Evolutionary conservation across 2,797 vertebrate genomes (phyloP).

Genomic region (Distichodus sexfasciatus): DNA sequence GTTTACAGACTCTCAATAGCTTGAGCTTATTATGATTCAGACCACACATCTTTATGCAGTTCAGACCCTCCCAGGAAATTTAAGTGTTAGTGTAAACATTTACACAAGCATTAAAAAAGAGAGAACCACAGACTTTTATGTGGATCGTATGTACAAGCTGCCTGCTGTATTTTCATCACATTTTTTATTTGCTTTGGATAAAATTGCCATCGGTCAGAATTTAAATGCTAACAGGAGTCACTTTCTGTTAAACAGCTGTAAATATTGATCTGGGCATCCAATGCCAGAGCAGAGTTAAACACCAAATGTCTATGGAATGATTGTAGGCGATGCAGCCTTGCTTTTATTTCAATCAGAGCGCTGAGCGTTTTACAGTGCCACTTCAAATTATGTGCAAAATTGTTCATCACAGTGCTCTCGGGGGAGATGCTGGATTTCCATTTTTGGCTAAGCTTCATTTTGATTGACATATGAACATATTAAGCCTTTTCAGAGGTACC

Average conservation of each 20-base stretch:
- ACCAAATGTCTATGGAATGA: constrained; percentile 21
- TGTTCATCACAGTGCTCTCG: no score
- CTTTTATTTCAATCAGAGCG: constrained; percentile 28
- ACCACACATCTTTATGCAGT: background rate
- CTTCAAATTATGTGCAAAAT: constrained; percentile 7
- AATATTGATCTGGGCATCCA: background rate
- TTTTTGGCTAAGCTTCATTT: no score
- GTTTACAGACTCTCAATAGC: constrained; percentile 3
- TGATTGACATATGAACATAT: no score
- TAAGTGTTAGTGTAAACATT: constrained; percentile 11
- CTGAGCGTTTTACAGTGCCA: constrained; percentile 29
- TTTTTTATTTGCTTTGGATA: background rate
- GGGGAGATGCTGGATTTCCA: no score
- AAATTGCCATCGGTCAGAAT: background rate
- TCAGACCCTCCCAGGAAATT: background rate
- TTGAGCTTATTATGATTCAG: constrained; percentile 16
- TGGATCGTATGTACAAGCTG: background rate
- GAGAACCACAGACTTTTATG: background rate
- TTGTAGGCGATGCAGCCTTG: constrained; percentile 22
- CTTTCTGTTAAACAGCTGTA: background rate
- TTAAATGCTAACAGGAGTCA: background rate
- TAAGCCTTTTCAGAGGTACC: no score
- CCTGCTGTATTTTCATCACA: background rate
- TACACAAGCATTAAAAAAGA: background rate
- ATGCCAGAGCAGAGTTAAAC: background rate